phyloP scores from a whole-genome alignment of 2,888 invertebrate species.

The Drosophila greeni region DNA sequence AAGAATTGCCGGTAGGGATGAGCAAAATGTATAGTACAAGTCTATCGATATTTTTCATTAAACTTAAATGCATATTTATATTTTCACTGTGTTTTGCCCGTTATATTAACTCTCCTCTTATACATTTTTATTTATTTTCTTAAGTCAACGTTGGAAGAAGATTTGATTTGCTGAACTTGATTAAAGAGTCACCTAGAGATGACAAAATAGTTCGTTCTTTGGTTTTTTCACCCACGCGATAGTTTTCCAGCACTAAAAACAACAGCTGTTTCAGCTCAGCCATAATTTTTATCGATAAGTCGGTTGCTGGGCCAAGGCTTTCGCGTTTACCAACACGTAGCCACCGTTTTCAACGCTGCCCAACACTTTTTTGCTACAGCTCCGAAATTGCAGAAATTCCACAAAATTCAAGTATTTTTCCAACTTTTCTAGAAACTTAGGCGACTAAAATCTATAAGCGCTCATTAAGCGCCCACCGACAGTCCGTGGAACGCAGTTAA shows the following conservation, averaged over 20 bases:
- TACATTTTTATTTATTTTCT: not conserved
- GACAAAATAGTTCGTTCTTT: not conserved
- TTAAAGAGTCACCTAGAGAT: not conserved
- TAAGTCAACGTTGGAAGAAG: not conserved
- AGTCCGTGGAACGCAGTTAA: not conserved
- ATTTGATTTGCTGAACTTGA: not conserved
- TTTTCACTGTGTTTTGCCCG: not conserved
- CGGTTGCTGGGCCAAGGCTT: not conserved
- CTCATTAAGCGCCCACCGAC: too few species aligned
- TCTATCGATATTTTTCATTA: not conserved
- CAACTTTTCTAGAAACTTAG: not conserved
- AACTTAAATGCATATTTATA: not conserved
- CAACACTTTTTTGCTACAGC: slow-evolving; percentile 35
- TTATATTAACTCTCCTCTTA: not conserved
- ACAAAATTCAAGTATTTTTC: slow-evolving; percentile 16
- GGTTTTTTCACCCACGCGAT: not conserved
- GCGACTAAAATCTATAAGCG: not conserved
- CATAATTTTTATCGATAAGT: not conserved
- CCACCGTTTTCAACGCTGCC: not conserved
- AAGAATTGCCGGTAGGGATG: slow-evolving; percentile 15
- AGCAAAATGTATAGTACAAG: not conserved
- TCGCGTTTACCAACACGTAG: slow-evolving; percentile 1
- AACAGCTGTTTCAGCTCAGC: not conserved
- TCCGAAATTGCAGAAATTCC: slow-evolving; percentile 20
- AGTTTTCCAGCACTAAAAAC: not conserved